Evolutionary conservation across 2,797 vertebrate species (phyloP).

Genomic region (Ptychobarbus kaznakovi): DNA sequence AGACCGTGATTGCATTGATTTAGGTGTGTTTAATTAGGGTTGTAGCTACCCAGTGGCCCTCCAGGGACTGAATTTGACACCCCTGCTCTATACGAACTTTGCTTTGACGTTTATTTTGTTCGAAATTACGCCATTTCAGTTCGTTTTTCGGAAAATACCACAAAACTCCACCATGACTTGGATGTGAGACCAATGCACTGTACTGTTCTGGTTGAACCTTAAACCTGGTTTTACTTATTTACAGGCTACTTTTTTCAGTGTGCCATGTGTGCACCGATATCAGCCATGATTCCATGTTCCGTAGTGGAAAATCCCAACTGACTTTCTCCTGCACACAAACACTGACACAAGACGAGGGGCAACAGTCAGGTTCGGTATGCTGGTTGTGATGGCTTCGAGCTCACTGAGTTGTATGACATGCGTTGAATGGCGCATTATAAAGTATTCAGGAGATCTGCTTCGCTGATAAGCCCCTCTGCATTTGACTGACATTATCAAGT

Average conservation of each 20-base stretch:
- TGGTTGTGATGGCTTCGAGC: slow-evolving; percentile 24
- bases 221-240: slow-evolving; percentile 27
- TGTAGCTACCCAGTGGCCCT: background rate
- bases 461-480: slow-evolving; percentile 61
- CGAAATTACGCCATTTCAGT: background rate
- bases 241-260: slow-evolving; percentile 11
- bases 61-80: background rate
- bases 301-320: slow-evolving; percentile 5
- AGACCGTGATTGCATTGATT: background rate
- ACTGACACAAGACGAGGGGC: background rate
- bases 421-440: slow-evolving; percentile 67
- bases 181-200: background rate
- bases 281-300: slow-evolving; percentile 1
- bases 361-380: slow-evolving; percentile 2
- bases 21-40: background rate
- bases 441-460: slow-evolving; percentile 75
- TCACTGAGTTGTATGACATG: slow-evolving; percentile 29
- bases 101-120: background rate
- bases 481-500: slow-evolving; percentile 71
- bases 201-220: slow-evolving; percentile 28
- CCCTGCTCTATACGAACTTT: background rate
- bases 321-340: slow-evolving; percentile 5
- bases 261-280: background rate
- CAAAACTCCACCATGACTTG: background rate
- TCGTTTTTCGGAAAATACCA: background rate